Conservation (phyloP, 30 jellyfish, hydroid and myxozoan species). For the Haliclystus octoradiatus region DNA sequence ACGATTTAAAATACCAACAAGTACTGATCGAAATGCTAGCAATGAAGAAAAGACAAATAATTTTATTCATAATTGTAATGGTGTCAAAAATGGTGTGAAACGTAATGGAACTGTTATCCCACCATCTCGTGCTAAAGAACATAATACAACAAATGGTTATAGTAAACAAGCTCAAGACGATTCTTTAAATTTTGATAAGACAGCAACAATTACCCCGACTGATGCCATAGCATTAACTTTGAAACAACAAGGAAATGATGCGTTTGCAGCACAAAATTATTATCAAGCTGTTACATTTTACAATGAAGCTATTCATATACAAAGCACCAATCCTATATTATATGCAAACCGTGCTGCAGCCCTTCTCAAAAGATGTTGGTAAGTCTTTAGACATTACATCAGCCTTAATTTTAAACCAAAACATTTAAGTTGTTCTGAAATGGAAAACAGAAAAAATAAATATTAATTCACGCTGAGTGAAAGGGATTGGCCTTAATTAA, state of each 20-base stretch:
- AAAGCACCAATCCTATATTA: slow-evolving; percentile 61
- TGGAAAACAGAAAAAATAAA: no score
- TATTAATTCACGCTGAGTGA: no score
- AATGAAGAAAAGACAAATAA: not conserved
- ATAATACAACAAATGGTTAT: not conserved
- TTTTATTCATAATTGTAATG: no score
- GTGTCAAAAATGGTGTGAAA: not conserved
- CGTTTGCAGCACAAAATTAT: slow-evolving; percentile 73
- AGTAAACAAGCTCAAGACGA: not conserved
- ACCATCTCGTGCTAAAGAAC: not conserved
- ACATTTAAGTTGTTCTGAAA: no score
- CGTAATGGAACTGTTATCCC: not conserved
- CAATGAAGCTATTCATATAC: slow-evolving; percentile 54
- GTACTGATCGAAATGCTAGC: not conserved
- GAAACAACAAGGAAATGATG: slow-evolving; percentile 73
- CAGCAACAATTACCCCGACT: no score
- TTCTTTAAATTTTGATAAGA: no score
- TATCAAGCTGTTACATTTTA: slow-evolving; percentile 73
- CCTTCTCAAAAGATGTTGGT: slow-evolving; percentile 78
- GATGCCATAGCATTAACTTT: slow-evolving; percentile 31
- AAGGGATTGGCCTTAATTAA: no score
- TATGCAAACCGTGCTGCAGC: slow-evolving; percentile 99
- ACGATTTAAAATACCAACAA: not conserved
- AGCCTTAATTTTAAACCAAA: no score
- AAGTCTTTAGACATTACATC: slow-evolving; percentile 1